These are phyloP conservation scores for Parazoanthus atlanticus DNA, from an alignment of 92 coral and sea anemone species.

Conservation along the genomic window DNA sequence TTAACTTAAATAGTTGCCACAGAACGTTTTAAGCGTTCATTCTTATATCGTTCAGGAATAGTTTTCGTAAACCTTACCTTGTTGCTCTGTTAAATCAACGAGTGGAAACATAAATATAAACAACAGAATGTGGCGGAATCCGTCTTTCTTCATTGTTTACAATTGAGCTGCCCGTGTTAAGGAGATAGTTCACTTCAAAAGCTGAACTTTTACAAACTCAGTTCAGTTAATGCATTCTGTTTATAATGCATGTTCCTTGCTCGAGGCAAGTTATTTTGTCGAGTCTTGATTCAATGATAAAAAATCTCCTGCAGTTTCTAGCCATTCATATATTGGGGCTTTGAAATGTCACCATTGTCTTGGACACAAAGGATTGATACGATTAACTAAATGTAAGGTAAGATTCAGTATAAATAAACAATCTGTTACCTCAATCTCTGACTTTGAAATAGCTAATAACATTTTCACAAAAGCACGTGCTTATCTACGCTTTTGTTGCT, in stretches of 20 bases:
- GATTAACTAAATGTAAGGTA: too few relatives aligned
- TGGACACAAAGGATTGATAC: too few relatives aligned
- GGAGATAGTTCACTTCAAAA: not conserved
- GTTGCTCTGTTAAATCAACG: not conserved
- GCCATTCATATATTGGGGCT: not conserved
- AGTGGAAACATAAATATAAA: not conserved
- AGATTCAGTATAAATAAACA: too few relatives aligned
- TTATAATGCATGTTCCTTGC: not conserved
- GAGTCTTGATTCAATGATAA: not conserved
- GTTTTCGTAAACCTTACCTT: not conserved
- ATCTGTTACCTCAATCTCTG: too few relatives aligned
- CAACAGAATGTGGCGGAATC: not conserved
- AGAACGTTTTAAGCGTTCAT: too few relatives aligned
- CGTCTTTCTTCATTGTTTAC: constrained; percentile 6
- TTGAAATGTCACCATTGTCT: too few relatives aligned
- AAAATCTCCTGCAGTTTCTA: not conserved
- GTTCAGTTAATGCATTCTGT: not conserved
- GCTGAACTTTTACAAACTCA: not conserved
- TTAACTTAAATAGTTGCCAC: not conserved
- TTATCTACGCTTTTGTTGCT: not conserved
- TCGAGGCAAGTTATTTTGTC: not conserved
- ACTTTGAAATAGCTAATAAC: too few relatives aligned
- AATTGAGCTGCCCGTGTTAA: not conserved
- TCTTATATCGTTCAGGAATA: not conserved
- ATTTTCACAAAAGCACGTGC: not conserved